Conservation (phyloP, 2,888 invertebrate species). For the Pelosia muscerda region DNA sequence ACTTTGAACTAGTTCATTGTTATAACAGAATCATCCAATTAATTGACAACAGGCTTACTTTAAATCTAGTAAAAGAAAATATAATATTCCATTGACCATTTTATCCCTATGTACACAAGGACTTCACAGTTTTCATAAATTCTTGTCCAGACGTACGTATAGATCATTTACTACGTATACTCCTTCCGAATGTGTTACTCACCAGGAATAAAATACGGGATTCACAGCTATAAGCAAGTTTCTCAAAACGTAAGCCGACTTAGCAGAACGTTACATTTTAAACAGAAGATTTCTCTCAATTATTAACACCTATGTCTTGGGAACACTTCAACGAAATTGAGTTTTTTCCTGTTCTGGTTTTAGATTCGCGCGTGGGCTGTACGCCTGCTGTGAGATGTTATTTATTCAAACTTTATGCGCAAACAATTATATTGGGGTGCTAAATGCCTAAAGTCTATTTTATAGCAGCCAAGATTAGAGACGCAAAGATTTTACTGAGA, state of each 20-base stretch:
- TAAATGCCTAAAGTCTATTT: background rate
- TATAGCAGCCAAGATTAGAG: too few species aligned
- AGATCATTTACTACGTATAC: background rate
- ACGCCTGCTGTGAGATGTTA: background rate
- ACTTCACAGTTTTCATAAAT: background rate
- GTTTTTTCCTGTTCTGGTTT: background rate
- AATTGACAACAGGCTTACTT: too few species aligned
- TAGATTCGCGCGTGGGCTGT: background rate
- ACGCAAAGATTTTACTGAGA: too few species aligned
- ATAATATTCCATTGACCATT: too few species aligned
- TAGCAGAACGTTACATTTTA: background rate
- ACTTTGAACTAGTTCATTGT: too few species aligned
- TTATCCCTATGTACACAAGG: too few species aligned
- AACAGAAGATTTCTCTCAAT: background rate
- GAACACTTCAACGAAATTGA: constrained; percentile 2
- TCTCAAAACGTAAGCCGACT: background rate
- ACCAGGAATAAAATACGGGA: background rate
- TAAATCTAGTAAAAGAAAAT: too few species aligned
- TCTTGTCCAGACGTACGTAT: background rate
- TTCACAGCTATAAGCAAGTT: background rate
- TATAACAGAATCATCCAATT: too few species aligned
- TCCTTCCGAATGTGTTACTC: background rate
- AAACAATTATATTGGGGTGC: background rate
- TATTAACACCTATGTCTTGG: constrained; percentile 5
- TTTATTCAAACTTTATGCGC: background rate